Conservation (phyloP, 2,113 vertebrate genomes). For the Rhipidura dahli region DNA sequence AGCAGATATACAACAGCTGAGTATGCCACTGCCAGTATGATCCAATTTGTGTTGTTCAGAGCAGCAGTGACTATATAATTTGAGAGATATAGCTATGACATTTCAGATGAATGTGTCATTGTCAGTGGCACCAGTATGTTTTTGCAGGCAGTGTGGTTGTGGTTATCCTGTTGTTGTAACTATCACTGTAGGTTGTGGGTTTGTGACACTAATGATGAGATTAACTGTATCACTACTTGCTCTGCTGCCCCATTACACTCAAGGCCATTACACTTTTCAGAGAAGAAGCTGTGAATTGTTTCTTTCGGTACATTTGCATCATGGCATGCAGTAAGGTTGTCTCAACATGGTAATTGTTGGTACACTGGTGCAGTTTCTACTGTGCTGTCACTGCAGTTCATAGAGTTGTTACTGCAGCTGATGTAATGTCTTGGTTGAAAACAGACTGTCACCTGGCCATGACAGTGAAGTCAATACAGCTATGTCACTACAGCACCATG, state of each 20-base stretch:
- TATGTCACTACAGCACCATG: background rate
- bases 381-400: background rate
- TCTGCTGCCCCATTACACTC: background rate
- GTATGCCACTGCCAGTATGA: background rate
- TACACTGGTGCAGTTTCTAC: background rate
- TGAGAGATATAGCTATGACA: background rate
- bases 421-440: background rate
- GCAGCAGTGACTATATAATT: background rate
- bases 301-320: background rate
- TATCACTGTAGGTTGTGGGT: background rate
- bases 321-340: background rate
- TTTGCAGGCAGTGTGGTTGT: background rate
- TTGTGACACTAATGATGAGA: background rate
- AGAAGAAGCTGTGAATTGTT: background rate
- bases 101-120: background rate
- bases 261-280: background rate
- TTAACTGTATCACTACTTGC: background rate
- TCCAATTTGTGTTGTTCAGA: background rate
- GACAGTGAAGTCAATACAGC: background rate
- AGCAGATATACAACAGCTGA: background rate
- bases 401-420: background rate
- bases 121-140: background rate
- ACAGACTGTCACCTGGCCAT: background rate
- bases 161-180: background rate
- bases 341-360: background rate